Base-by-base conservation (phyloP, 2,113 vertebrate genomes). In the Mustelus asterias region DNA sequence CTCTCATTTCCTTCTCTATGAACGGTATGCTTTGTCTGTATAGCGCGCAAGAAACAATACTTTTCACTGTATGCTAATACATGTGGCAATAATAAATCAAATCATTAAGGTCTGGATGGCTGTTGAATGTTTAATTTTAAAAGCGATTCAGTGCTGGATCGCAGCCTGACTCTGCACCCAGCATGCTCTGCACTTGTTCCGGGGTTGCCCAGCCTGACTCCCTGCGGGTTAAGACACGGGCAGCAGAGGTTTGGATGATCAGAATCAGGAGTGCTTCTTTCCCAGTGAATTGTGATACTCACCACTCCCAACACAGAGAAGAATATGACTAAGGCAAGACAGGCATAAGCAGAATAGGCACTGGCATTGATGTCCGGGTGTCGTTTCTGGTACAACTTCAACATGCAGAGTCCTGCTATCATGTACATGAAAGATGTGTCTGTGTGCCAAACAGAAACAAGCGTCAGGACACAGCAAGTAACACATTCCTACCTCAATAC, bases 371-470 rank as follows among this genome's bases (percentile, higher is more conserved):
- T 99, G 97, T 99, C 99, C 0, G 99, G 99, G 97, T 99, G 99
- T 44, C 99, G 98, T 97, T 99, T 99, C 98, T 99, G 98, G 96
- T 99, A 99, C 8, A 99, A 98, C 97, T 99, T 99, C 96, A 99
- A 96, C 99, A 99, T 99, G 96, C 99, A 99, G 70, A 99, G 98
- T 4, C 99, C 99, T 0, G 99, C 99, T 0, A 99, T 99, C 99
- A 99, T 99, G 97, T 99, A 99, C 99, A 99, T 99, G 97, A 99
- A 99, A 0, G 99, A 99, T 0, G 99, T 99, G 97, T 99, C 99
- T 99, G 97, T 0, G 20, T 26, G 26, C 13, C 90, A 48, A 78
- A 70, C 29, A 60, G 94, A 72, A 26, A 72, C 63, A 95, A 7
- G 26, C 26, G 0, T 95, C 67, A 95, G 41, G 3, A 67, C 88